Evolutionary conservation across 2,888 invertebrate genomes (phyloP), one percentile per base, ranked within the genome.

Genomic region (Hesperia comma): DNA sequence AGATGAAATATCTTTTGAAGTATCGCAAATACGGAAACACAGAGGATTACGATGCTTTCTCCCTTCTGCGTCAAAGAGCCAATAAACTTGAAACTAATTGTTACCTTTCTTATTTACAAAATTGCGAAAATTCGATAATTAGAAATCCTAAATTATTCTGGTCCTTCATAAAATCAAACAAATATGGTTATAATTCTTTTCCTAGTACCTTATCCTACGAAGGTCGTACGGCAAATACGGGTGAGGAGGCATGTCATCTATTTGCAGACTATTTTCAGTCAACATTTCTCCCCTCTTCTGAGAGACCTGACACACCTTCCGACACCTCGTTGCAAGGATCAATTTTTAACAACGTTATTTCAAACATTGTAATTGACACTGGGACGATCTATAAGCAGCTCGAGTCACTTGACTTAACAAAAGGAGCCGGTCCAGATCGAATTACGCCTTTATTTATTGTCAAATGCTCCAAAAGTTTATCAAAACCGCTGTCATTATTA

Each of bases 101-200:
- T 55, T 61, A 67, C 46, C 17, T 55, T 7, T 3, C 10, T 10
- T 67, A 61, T 21, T 12, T 61, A 14, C n/a, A 55, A 15, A 67
- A 56, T 5, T 55, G 61, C n/a, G 56, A 61, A 55, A 6, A 46
- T 3, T 19, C 55, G n/a, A 67, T 67, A 49, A 6, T 14, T 10
- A 61, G n/a, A 7, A 54, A 46, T 14, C 61, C 67, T 2, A 67
- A 67, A 26, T n/a, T 55, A 5, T 67, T 67, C 49, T 61, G 67
- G 43, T 61, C 53, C 6, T 66, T 33, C 33, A 17, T 60, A 8
- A 66, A 66, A 37, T 8, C 21, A 0, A 43, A 62, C 6, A 55
- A 55, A 21, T n/a, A n/a, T n/a, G n/a, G n/a, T n/a, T n/a, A n/a
- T n/a, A n/a, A n/a, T n/a, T n/a, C n/a, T n/a, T n/a, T n/a, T n/a